A percentile compares a stretch with the other conserved stretches of the same genome.
Evolutionary conservation across 2,888 invertebrate species (phyloP).

Genomic region (Blastobasis adustella): DNA sequence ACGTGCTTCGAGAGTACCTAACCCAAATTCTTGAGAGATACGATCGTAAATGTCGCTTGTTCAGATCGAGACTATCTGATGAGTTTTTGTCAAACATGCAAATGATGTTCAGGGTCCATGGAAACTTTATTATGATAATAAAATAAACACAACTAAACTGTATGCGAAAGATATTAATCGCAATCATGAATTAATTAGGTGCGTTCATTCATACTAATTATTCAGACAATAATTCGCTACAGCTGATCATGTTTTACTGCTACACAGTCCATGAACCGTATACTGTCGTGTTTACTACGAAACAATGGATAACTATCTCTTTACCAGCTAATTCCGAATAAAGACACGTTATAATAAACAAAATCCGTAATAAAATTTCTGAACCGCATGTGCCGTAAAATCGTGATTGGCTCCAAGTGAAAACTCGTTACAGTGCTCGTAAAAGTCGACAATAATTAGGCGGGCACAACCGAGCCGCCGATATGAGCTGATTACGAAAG

Average conservation of each 20-base stretch:
- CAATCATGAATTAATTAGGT: too few relatives aligned
- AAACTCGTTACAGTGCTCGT: slow-evolving; percentile 71
- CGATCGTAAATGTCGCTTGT: slow-evolving; percentile 46
- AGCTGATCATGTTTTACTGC: too few relatives aligned
- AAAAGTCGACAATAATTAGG: slow-evolving; percentile 74
- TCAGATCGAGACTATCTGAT: slow-evolving; percentile 37
- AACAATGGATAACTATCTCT: too few relatives aligned
- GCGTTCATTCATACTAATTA: too few relatives aligned
- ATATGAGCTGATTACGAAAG: slow-evolving; percentile 74
- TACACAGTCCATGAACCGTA: too few relatives aligned
- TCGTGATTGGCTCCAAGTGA: slow-evolving; percentile 71
- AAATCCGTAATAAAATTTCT: slow-evolving; percentile 45
- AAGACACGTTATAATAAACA: not conserved
- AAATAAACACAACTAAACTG: too few relatives aligned
- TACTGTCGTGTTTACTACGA: too few relatives aligned
- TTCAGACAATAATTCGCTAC: too few relatives aligned
- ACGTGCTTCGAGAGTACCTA: slow-evolving; percentile 50
- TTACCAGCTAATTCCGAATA: not conserved
- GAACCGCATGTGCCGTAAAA: slow-evolving; percentile 60
- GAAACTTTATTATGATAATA: too few relatives aligned
- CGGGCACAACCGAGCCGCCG: slow-evolving; percentile 64
- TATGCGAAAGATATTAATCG: too few relatives aligned
- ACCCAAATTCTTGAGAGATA: slow-evolving; percentile 55
- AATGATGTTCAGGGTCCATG: too few relatives aligned
- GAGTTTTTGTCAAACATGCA: slow-evolving; percentile 40